Conservation (phyloP, 2,797 vertebrate species). For the Cichlasoma orientale region DNA sequence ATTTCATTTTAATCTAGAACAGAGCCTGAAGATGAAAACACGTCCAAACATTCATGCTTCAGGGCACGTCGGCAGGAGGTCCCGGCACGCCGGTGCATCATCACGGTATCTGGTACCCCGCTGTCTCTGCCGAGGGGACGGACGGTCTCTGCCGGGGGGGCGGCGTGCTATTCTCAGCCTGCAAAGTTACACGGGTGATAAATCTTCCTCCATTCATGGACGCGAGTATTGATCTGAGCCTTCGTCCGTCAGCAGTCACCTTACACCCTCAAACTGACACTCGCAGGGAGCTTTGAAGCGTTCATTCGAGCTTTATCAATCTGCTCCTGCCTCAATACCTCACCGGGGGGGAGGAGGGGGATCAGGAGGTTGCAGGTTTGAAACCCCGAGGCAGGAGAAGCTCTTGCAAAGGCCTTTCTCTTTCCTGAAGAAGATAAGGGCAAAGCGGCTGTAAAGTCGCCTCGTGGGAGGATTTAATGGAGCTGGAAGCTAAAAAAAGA, state of each 20-base stretch:
- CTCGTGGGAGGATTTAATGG: not conserved
- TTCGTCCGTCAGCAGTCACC: constrained; percentile 33
- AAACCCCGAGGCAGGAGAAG: not conserved
- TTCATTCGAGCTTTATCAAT: constrained; percentile 3
- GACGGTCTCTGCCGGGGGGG: not conserved
- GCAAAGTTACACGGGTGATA: constrained; percentile 22
- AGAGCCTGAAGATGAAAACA: too few species aligned
- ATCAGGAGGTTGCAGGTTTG: not conserved
- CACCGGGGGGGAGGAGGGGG: not conserved
- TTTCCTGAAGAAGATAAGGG: not conserved
- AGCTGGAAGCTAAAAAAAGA: not conserved
- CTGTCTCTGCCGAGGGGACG: not conserved
- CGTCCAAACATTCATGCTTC: not conserved
- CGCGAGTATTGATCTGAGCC: constrained; percentile 21
- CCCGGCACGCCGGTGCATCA: not conserved
- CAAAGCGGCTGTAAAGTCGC: not conserved
- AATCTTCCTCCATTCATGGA: constrained; percentile 13
- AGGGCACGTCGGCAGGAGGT: not conserved
- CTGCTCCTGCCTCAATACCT: not conserved
- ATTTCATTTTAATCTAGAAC: not conserved
- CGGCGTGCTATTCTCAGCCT: not conserved
- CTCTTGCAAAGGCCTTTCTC: fast-evolving
- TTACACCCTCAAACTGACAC: constrained; percentile 36
- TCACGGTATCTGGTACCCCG: not conserved
- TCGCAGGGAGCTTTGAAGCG: not conserved